Conservation (phyloP, 2,113 vertebrate species). For the Lagopus muta region DNA sequence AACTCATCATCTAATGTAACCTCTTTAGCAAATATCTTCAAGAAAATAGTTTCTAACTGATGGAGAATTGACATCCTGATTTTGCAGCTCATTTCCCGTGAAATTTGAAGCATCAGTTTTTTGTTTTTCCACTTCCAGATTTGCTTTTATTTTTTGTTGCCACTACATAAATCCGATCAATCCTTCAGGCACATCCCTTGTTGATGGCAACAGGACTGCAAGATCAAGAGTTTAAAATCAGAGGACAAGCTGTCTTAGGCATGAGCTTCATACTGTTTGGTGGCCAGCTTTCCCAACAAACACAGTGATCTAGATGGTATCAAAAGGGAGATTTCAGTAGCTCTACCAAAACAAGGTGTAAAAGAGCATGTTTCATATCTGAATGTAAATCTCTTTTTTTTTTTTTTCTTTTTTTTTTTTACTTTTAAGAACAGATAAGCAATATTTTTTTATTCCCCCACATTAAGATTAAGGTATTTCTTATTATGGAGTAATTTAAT, state of each 20-base stretch:
- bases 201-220: neutral
- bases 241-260: neutral
- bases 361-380: neutral
- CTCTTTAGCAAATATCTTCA: neutral
- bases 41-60: neutral
- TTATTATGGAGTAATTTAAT: neutral
- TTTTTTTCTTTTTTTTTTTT: neutral
- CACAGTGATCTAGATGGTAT: neutral
- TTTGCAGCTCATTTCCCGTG: neutral
- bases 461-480: neutral
- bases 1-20: neutral
- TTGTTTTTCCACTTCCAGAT: neutral
- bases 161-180: neutral
- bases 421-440: neutral
- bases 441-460: neutral
- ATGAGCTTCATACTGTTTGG: rapidly evolving
- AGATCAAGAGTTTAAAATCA: neutral
- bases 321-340: neutral
- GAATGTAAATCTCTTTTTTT: neutral
- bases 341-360: neutral
- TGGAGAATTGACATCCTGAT: neutral
- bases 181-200: neutral
- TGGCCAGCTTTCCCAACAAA: neutral
- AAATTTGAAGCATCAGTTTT: neutral
- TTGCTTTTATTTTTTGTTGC: neutral